These are phyloP conservation scores for Monochamus saltuarius DNA, from an alignment of 1,140 invertebrate genomes.

Conservation along the genomic window DNA sequence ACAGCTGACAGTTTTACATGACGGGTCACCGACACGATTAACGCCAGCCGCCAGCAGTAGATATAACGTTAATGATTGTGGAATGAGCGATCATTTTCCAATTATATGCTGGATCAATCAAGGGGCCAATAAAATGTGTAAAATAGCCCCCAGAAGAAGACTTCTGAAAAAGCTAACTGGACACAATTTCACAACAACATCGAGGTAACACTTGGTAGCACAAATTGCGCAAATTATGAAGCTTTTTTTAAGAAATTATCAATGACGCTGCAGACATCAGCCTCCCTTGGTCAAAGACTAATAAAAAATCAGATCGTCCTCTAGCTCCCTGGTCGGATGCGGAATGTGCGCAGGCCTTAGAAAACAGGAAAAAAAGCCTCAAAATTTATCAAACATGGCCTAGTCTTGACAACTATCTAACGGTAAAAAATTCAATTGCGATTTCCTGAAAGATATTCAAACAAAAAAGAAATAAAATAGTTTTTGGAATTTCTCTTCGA, in stretches of 20 bases:
- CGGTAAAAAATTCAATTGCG: neutral
- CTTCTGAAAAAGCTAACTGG: no score
- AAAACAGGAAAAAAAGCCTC: no score
- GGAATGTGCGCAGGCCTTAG: no score
- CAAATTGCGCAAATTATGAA: no score
- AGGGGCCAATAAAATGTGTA: no score
- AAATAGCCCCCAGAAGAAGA: no score
- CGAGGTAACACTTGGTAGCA: no score
- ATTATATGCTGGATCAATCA: neutral
- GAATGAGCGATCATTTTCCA: constrained; percentile 8
- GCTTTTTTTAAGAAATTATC: neutral
- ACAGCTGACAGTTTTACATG: neutral
- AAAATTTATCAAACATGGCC: no score
- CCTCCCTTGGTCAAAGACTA: neutral
- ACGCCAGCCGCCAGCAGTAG: neutral
- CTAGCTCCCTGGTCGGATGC: neutral
- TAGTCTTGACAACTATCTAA: neutral
- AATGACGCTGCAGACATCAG: neutral
- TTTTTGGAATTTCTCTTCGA: neutral
- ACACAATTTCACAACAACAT: no score
- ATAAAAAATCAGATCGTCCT: neutral
- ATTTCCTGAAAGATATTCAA: neutral
- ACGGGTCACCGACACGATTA: neutral
- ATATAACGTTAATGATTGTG: neutral
- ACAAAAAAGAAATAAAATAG: neutral